These are phyloP conservation scores for Anthrax anthrax DNA, from an alignment of 2,888 invertebrate genomes.

Conservation along the genomic window DNA sequence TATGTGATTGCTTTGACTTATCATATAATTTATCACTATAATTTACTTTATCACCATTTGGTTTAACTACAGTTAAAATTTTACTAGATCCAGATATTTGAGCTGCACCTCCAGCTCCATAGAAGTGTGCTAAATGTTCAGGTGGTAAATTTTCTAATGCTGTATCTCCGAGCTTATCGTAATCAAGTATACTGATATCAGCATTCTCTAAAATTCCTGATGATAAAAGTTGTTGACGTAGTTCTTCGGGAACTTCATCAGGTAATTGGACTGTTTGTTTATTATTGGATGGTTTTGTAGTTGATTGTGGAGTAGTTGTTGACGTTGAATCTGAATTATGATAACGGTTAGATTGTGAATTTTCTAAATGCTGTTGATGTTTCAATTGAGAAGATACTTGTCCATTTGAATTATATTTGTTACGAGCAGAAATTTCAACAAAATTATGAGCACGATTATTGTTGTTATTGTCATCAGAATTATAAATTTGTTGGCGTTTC, in stretches of 20 bases:
- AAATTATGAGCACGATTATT: slow-evolving; percentile 5
- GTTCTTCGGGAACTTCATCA: slow-evolving; percentile 78
- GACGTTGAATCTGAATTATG: background rate
- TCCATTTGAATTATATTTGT: slow-evolving; percentile 1
- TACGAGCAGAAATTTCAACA: slow-evolving; percentile 4
- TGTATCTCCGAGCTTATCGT: slow-evolving; percentile 77
- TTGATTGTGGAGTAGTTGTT: slow-evolving; percentile 20
- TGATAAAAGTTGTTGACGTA: slow-evolving; percentile 64
- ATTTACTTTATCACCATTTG: slow-evolving; percentile 44
- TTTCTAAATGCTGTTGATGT: slow-evolving; percentile 10
- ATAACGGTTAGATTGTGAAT: slow-evolving; percentile 8
- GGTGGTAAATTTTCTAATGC: slow-evolving; percentile 69
- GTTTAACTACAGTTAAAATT: slow-evolving; percentile 49
- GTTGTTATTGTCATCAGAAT: background rate
- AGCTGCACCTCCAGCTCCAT: slow-evolving; percentile 65
- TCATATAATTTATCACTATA: slow-evolving; percentile 40
- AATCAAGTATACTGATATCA: slow-evolving; percentile 74
- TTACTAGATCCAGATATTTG: slow-evolving; percentile 58
- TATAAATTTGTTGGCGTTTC: slow-evolving; percentile 1
- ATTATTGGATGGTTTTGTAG: slow-evolving; percentile 23
- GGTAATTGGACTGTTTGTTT: slow-evolving; percentile 50
- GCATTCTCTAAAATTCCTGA: slow-evolving; percentile 79
- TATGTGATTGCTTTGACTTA: slow-evolving; percentile 28
- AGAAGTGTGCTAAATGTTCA: slow-evolving; percentile 75
- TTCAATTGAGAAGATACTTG: background rate